Percentiles rank a stretch among this genome's conserved stretches.
Evolutionary conservation across 2,888 invertebrate species (phyloP).

Genomic region (Brenthis ino): DNA sequence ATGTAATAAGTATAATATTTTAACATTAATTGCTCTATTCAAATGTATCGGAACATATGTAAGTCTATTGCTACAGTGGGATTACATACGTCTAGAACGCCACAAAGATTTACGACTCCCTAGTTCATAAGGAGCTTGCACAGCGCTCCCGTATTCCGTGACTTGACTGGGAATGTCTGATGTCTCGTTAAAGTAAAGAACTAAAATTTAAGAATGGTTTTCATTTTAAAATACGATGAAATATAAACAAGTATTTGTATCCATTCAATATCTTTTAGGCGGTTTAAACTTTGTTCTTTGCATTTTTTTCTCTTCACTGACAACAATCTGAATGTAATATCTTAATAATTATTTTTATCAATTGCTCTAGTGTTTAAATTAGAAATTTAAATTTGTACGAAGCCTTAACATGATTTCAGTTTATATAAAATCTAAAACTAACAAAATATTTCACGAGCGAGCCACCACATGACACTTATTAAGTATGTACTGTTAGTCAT

Average conservation of each 20-base stretch:
- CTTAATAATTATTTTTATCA: too few relatives aligned
- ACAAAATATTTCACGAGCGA: too few relatives aligned
- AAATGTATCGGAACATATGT: background rate
- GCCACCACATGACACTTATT: too few relatives aligned
- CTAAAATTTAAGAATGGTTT: slow-evolving; percentile 12
- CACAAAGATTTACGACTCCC: slow-evolving; percentile 26
- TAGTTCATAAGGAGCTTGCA: slow-evolving; percentile 21
- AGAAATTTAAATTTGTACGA: too few relatives aligned
- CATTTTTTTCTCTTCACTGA: background rate
- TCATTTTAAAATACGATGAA: slow-evolving; percentile 10
- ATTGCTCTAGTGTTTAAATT: too few relatives aligned
- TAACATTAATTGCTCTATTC: slow-evolving; percentile 10
- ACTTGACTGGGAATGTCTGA: slow-evolving; percentile 10
- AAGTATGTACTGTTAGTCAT: too few relatives aligned
- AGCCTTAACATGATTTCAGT: too few relatives aligned
- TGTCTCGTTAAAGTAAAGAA: slow-evolving; percentile 20
- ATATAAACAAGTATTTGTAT: slow-evolving; percentile 1
- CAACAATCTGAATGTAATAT: too few relatives aligned
- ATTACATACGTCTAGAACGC: slow-evolving; percentile 19
- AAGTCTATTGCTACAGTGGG: slow-evolving; percentile 12
- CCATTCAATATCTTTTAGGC: background rate
- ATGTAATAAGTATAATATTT: background rate
- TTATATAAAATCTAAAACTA: too few relatives aligned
- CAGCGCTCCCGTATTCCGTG: slow-evolving; percentile 17
- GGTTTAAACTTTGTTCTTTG: background rate